A percentile compares a stretch with the other conserved stretches of the same genome.
Evolutionary conservation across 1,140 invertebrate genomes (phyloP).

Genomic region (Branchinecta lindahli): DNA sequence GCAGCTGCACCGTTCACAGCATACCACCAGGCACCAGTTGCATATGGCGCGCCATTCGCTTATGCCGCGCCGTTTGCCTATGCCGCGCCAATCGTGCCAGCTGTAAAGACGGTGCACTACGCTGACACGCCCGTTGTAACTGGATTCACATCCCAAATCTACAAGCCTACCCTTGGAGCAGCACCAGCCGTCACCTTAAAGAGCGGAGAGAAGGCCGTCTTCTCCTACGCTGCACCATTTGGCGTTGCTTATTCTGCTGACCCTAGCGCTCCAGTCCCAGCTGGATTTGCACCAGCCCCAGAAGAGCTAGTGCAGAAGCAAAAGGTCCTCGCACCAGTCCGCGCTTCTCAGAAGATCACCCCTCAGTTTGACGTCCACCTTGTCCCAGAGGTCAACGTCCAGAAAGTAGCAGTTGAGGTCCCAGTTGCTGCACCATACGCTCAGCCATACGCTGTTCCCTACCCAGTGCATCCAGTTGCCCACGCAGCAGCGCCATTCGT

Average conservation of each 20-base stretch:
- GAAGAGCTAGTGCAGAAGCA: slow-evolving; percentile 22
- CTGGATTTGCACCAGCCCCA: slow-evolving; percentile 23
- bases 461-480: slow-evolving; percentile 26
- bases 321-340: slow-evolving; percentile 25
- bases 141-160: slow-evolving; percentile 32
- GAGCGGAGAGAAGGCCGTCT: neutral
- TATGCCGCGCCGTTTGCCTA: neutral
- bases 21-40: too few relatives aligned
- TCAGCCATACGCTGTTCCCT: slow-evolving; percentile 22
- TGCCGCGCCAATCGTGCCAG: slow-evolving; percentile 18
- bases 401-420: slow-evolving; percentile 25
- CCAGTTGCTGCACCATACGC: slow-evolving; percentile 18
- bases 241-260: slow-evolving; percentile 14
- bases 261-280: slow-evolving; percentile 18
- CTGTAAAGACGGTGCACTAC: slow-evolving; percentile 32
- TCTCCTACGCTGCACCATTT: slow-evolving; percentile 10
- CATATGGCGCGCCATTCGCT: neutral
- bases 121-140: slow-evolving; percentile 32
- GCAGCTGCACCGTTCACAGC: too few relatives aligned
- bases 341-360: slow-evolving; percentile 26
- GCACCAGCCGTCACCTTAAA: slow-evolving; percentile 11
- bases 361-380: slow-evolving; percentile 26
- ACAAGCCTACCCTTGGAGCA: slow-evolving; percentile 21
- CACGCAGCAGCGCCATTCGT: neutral
- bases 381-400: slow-evolving; percentile 26